These are phyloP conservation scores for Ophiodon elongatus DNA, from an alignment of 2,113 vertebrate species.

Conservation along the genomic window DNA sequence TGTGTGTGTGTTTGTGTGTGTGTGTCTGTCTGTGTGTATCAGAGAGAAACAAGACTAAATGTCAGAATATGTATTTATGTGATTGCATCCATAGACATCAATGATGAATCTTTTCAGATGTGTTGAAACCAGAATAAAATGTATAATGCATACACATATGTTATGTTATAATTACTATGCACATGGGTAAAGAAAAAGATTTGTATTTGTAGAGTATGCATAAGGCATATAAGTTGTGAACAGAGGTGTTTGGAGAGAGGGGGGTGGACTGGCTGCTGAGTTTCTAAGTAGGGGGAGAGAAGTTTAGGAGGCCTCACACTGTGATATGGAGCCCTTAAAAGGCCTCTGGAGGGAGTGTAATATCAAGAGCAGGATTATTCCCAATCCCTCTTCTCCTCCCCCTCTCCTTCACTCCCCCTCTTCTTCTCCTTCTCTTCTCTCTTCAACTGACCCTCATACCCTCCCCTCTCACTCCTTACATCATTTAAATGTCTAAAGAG, in stretches of 20 bases:
- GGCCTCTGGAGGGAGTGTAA: conserved; percentile 90
- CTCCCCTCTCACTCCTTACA: conserved; percentile 77
- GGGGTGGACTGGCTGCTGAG: conserved; percentile 78
- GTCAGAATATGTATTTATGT: neutral
- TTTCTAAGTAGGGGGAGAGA: conserved; percentile 84
- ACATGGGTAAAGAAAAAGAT: conserved; percentile 14
- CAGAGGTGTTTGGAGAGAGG: conserved; percentile 67
- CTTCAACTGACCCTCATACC: conserved; percentile 76
- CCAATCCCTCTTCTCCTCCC: conserved; percentile 76
- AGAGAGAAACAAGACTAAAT: conserved; percentile 17
- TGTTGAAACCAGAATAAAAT: conserved; percentile 16
- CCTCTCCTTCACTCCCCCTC: conserved; percentile 59
- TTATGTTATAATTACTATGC: conserved; percentile 19
- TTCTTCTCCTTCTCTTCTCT: conserved; percentile 73
- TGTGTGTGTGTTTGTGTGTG: conserved; percentile 47
- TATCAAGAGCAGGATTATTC: conserved; percentile 91
- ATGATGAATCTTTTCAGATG: neutral
- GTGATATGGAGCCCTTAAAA: conserved; percentile 88
- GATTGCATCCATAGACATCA: neutral
- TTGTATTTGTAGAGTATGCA: conserved; percentile 54
- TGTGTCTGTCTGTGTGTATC: conserved; percentile 27
- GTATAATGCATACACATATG: neutral
- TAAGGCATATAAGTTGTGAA: conserved; percentile 51
- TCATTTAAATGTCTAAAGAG: conserved; percentile 94
- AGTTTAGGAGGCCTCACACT: conserved; percentile 85